Evolutionary conservation across 2,113 vertebrate species (phyloP).

Genomic region (Dipodomys ordii): DNA sequence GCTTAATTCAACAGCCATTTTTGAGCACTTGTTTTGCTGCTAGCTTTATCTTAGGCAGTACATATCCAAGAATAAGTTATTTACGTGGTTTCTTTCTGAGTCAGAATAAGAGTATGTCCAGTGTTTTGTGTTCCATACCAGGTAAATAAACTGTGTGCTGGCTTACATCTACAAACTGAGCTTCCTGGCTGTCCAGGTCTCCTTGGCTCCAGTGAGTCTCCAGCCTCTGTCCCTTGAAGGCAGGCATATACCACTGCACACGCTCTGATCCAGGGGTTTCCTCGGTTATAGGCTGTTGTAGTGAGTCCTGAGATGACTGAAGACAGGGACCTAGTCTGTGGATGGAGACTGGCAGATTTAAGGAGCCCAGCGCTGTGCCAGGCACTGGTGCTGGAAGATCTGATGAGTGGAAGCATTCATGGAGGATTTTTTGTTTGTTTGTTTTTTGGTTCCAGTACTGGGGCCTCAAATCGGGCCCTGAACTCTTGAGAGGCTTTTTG

Average conservation of each 20-base stretch:
- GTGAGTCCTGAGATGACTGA: neutral
- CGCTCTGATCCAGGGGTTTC: neutral
- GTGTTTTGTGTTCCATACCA: neutral
- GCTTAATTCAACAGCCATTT: neutral
- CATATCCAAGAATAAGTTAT: neutral
- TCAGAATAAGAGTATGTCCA: neutral
- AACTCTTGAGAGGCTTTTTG: no score
- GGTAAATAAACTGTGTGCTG: neutral
- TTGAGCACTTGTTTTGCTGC: slow-evolving; percentile 9
- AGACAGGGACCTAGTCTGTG: neutral
- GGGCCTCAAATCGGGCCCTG: no score
- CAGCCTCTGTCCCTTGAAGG: no score
- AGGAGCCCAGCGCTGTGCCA: neutral
- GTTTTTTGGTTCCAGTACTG: no score
- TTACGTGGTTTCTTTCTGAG: neutral
- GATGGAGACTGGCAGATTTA: neutral
- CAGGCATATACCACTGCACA: no score
- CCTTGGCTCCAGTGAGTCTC: no score
- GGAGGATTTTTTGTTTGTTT: no score
- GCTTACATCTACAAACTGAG: no score
- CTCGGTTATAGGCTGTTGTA: neutral
- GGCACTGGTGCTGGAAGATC: neutral
- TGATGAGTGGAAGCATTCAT: no score
- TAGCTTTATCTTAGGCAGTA: slow-evolving; percentile 26
- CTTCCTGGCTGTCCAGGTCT: no score